Evolutionary conservation across 2,797 vertebrate genomes (phyloP).

Genomic region (Coregonus suidteri): DNA sequence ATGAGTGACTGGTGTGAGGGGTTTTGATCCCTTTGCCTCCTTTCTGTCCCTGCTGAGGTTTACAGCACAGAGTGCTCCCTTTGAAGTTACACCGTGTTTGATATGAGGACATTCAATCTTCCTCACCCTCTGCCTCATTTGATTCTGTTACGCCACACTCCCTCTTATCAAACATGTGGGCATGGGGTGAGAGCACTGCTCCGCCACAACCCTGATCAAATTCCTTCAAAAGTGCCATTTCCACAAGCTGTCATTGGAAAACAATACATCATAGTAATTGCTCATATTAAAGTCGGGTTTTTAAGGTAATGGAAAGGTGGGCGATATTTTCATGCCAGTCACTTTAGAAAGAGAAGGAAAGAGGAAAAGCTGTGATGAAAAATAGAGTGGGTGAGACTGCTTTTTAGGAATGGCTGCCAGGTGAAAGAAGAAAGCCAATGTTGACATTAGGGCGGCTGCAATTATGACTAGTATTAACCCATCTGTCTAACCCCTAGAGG

Average conservation of each 20-base stretch:
- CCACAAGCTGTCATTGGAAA: conserved; percentile 36
- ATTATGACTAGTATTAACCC: neutral
- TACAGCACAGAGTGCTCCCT: conserved; percentile 3
- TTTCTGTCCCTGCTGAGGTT: neutral
- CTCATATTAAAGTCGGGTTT: conserved; percentile 40
- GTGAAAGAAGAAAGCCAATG: neutral
- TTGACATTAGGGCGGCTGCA: neutral
- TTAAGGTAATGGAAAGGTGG: conserved; percentile 22
- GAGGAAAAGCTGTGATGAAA: neutral
- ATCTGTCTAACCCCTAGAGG: neutral
- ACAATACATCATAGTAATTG: conserved; percentile 43
- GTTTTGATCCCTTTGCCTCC: neutral
- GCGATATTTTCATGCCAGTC: neutral
- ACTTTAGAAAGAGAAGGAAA: neutral
- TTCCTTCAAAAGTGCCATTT: conserved; percentile 36
- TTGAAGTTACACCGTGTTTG: conserved; percentile 32
- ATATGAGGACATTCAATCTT: conserved; percentile 38
- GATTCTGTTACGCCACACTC: conserved; percentile 32
- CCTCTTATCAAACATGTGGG: conserved; percentile 22
- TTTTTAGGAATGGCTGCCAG: neutral
- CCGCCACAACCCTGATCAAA: conserved; percentile 31
- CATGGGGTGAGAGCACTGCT: conserved; percentile 27
- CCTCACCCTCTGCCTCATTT: conserved; percentile 25
- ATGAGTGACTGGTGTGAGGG: neutral
- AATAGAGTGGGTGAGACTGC: neutral